Evolutionary conservation across 2,113 vertebrate genomes (phyloP), one percentile per base, ranked within the genome.

Genomic region (Toxotes jaculatrix): DNA sequence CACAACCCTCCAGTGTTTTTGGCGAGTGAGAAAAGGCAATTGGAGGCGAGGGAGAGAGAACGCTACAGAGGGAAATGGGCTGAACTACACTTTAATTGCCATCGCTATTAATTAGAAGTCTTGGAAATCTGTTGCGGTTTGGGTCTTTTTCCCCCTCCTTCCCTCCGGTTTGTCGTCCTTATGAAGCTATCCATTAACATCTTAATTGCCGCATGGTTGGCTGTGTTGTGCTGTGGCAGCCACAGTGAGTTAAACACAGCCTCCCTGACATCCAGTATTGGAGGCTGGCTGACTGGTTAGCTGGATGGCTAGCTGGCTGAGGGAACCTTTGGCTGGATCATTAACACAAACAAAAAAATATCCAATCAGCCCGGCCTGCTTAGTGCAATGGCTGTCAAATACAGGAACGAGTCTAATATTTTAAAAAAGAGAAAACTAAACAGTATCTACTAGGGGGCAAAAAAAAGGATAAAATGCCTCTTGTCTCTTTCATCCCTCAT

Each of bases 21-120:
- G 74, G 77, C 16, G 7, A 83, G 72, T 45, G 49, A 79, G 74
- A 83, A 82, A 74, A 84, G 59, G 38, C 59, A 77, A 84, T 21
- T 34, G 53, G 62, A 85, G 73, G 45, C 49, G 23, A 85, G 77
- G 47, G 68, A 86, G 78, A 49, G 31, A 31, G 56, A 77, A 32
- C 6, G 17, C 78, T 82, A 64, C 63, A 31, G 55, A 55, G 76
- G 61, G 66, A 80, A 80, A 80, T 42, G 57, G 73, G 78, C 45
- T 83, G 86, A 84, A 88, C 88, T 87, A 80, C 79, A 85, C 65
- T 91, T 91, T 92, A 93, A 93, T 92, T 92, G 75, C 86, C 83
- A 87, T 87, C 65, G n/a, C 73, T 91, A 89, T 90, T 93, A 92
- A 94, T 93, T 92, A 91, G 81, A 90, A 88, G 89, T 89, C 88